Percentiles rank a stretch among this genome's conserved stretches.
phyloP scores from a whole-genome alignment of 2,888 invertebrate species.

The Agrotis clavis region DNA sequence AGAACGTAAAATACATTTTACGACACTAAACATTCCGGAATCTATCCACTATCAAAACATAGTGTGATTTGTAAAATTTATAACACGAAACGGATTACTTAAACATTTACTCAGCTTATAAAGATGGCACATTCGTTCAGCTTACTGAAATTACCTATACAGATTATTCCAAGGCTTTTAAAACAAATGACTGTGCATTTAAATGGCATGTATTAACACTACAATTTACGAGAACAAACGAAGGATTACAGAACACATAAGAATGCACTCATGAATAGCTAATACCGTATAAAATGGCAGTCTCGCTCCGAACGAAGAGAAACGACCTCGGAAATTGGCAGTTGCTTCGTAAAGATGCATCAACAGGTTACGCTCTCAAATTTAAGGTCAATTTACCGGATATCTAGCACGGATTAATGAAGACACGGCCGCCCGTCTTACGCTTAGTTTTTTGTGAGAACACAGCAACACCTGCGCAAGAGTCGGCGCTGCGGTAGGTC shows the following conservation, averaged over 20 bases:
- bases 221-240: slow-evolving; percentile 38
- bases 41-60: slow-evolving; percentile 75
- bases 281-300: slow-evolving; percentile 58
- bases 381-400: slow-evolving; percentile 78
- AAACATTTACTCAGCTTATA: slow-evolving; percentile 57
- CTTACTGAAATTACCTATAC: slow-evolving; percentile 44
- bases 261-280: slow-evolving; percentile 53
- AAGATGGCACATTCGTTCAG: slow-evolving; percentile 47
- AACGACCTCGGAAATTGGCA: slow-evolving; percentile 47
- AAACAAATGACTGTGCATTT: slow-evolving; percentile 43
- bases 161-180: slow-evolving; percentile 44
- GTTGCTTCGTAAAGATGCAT: slow-evolving; percentile 46
- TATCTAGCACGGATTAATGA: slow-evolving; percentile 81
- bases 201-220: slow-evolving; percentile 47
- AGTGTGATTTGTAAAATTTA: slow-evolving; percentile 73
- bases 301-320: slow-evolving; percentile 27
- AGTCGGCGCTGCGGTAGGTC: slow-evolving; percentile 89
- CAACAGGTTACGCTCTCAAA: slow-evolving; percentile 68
- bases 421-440: slow-evolving; percentile 85
- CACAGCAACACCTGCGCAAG: slow-evolving; percentile 87
- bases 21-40: slow-evolving; percentile 78
- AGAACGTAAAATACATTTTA: slow-evolving; percentile 84
- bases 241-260: slow-evolving; percentile 45
- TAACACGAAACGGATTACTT: slow-evolving; percentile 58
- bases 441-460: slow-evolving; percentile 84